Conservation (phyloP, 2,113 vertebrate species). For the Chrysochloris asiatica region DNA sequence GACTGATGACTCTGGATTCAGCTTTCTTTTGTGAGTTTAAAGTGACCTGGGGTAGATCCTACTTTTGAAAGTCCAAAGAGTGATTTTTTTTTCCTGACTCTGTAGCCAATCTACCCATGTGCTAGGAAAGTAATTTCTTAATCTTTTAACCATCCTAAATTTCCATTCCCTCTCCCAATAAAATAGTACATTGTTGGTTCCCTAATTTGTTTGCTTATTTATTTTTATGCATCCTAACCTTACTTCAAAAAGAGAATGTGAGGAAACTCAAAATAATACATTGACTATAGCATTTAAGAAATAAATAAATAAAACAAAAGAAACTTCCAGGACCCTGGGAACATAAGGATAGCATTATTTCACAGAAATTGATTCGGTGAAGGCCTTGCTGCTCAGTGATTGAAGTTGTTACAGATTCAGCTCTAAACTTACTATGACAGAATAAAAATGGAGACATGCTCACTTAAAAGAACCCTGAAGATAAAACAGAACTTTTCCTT, state of each 20-base stretch:
- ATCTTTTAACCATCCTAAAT: background rate
- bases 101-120: background rate
- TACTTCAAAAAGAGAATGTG: constrained; percentile 11
- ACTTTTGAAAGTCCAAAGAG: constrained; percentile 10
- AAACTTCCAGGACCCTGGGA: background rate
- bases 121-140: constrained; percentile 38
- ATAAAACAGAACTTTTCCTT: background rate
- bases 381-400: background rate
- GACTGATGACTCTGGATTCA: background rate
- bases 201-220: constrained; percentile 33
- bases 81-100: constrained; percentile 10
- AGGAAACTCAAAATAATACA: constrained; percentile 35
- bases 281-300: background rate
- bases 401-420: constrained; percentile 16
- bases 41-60: background rate
- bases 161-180: background rate
- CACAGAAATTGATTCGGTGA: background rate
- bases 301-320: too few relatives aligned
- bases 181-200: constrained; percentile 40
- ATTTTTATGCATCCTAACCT: background rate
- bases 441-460: background rate
- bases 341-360: background rate
- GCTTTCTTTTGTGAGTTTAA: constrained; percentile 31
- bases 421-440: background rate
- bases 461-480: background rate